Evolutionary conservation across 1,140 invertebrate species (phyloP), one percentile per base, ranked within the genome.

Genomic region (Lepidurus arcticus): DNA sequence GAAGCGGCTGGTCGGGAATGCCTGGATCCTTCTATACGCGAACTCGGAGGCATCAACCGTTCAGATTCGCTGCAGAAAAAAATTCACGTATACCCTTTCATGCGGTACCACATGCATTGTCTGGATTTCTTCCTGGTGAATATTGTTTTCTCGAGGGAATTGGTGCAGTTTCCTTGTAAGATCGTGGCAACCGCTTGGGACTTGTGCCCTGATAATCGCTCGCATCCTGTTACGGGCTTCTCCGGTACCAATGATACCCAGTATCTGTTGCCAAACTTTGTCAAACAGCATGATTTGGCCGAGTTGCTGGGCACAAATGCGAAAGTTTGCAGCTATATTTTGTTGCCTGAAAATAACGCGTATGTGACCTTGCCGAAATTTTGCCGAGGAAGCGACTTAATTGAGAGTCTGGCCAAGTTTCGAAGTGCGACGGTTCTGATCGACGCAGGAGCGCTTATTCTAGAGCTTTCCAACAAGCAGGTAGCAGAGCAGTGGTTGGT

Each of bases 401-500:
- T 65, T 13, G 2, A 45, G 75, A 42, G 42, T 73, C 13, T 65
- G 53, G n/a, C 34, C 7, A 16, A 0, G 21, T 21, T 65, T 16
- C 53, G 1, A 42, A 21, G 45, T 11, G 76, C 79, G 44, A 16
- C 13, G 34, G 78, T 81, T 7, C 73, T 81, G 1, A 45, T 81
- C 7, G 81, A 81, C 73, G 75, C 77, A 0, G 81, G 81, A 73
- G 81, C 81, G 1, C 42, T 81, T 24, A 81, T 81, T 78, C 73
- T 81, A 24, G 78, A 81, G 44, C 45, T 80, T 42, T 74, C 65
- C 26, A 81, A 81, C 42, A 77, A 79, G 45, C 53, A 81, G 24
- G 77, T 81, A 11, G 81, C 81, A 8, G n/a, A 79, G 11, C 13
- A 47, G 13, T 81, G 81, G 81, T 44, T 81, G 24, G 43, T 75